Base-by-base conservation (phyloP, 2,888 invertebrate species). In the Agrenia bidenticulata region DNA sequence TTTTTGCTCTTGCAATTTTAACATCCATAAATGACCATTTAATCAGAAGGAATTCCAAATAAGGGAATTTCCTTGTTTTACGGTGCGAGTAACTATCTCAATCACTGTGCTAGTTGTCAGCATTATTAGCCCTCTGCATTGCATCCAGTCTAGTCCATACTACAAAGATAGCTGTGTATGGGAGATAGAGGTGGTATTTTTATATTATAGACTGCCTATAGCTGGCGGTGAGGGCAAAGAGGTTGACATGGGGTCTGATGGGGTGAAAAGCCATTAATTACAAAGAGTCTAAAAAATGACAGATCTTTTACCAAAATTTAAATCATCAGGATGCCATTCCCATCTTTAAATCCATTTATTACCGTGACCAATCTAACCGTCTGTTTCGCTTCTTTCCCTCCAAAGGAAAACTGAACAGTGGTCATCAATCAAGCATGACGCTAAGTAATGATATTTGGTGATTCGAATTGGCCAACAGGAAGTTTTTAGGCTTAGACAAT, bases 201-300 rank as follows among this genome's bases (percentile, higher is more conserved):
- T n/a, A n/a, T 45, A 45, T 19, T 19, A 4, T 19, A 5, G 45
- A 15, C 45, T n/a, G 45, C n/a, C n/a, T 49, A 17, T 17, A 53
- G 53, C 27, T 54, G 32, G 51, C 24, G 13, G 58, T 37, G 56
- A 2, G 37, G 56, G 27, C 4, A 45, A 58, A 45, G 49, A 45
- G 2, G 49, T 45, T 58, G 58, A 58, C 58, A 58, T 45, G 58
- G 58, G 58, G 58, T 58, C 26, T 45, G 45, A 58, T 45, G 58
- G 58, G 58, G 58, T 58, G 49, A 58, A 58, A 58, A 49, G 26
- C 41, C 58, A 58, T 58, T 58, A 58, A 58, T 58, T 58, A 58
- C 49, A 11, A 21, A 9, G 7, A 39, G 5, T 23, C 49, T 49
- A 32, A 2, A 49, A 58, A 58, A 41, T 45, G 58, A 58, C 58